These are phyloP conservation scores for Caenorhabditis auriculariae DNA, from an alignment of 2,888 invertebrate species.

Conservation along the genomic window DNA sequence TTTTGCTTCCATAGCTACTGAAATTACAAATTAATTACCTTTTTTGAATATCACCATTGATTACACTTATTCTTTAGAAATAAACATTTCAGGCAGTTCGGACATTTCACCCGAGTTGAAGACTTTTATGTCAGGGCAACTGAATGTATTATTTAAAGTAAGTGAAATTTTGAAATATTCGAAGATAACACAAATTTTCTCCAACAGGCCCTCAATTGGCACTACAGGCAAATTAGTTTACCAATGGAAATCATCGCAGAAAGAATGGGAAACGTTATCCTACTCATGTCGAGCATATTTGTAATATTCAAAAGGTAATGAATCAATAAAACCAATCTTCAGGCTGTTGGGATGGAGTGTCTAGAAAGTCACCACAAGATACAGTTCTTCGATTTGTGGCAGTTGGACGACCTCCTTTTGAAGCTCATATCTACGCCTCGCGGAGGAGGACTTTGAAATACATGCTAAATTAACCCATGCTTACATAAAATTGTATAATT, in stretches of 20 bases:
- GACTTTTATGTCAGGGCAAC: constrained; percentile 34
- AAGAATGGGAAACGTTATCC: constrained; percentile 42
- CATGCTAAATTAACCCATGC: too few species aligned
- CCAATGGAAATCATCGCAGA: constrained; percentile 32
- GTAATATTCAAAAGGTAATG: constrained; percentile 17
- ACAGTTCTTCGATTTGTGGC: constrained; percentile 51
- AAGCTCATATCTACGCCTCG: too few species aligned
- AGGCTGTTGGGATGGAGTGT: constrained; percentile 49
- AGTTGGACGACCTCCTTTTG: constrained; percentile 43
- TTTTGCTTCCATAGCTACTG: background rate
- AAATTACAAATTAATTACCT: background rate
- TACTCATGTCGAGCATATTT: constrained; percentile 45
- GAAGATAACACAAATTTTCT: background rate
- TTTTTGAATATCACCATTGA: too few species aligned
- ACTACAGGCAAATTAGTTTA: constrained; percentile 29
- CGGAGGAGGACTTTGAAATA: too few species aligned
- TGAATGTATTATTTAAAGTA: constrained; percentile 20
- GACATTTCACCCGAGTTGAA: constrained; percentile 32
- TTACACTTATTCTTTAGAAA: too few species aligned
- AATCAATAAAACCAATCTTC: constrained; percentile 3
- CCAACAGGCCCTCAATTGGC: constrained; percentile 25
- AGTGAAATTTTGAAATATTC: background rate
- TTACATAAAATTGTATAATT: too few species aligned
- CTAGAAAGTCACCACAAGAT: constrained; percentile 50
- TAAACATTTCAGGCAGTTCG: constrained; percentile 34